phyloP scores from a whole-genome alignment of 2,113 vertebrate genomes.

The Ptychochromis oligacanthus region DNA sequence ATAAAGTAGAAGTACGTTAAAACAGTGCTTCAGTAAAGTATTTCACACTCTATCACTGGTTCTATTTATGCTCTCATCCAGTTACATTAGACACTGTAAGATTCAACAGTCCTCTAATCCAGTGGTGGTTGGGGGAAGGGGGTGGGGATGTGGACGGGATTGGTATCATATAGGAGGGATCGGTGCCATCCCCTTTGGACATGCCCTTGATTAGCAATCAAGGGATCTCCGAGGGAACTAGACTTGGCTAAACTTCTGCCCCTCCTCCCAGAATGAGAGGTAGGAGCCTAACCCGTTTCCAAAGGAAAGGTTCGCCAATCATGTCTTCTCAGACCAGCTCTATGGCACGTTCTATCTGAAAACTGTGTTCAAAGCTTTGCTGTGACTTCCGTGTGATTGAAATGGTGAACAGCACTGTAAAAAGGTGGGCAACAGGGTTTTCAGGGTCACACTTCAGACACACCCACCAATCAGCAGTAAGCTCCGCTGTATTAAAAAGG shows the following conservation, averaged over 20 bases:
- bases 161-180: background rate
- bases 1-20: no score
- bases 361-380: background rate
- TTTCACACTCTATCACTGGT: no score
- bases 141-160: no score
- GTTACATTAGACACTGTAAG: no score
- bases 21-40: no score
- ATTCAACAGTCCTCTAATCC: no score
- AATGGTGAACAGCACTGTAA: background rate
- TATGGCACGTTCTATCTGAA: background rate
- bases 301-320: rapidly evolving
- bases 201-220: background rate
- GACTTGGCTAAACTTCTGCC: no score
- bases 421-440: background rate
- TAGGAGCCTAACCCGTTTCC: background rate
- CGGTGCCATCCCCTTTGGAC: background rate
- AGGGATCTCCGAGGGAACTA: no score
- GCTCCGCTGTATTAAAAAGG: background rate
- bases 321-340: background rate
- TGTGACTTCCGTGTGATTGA: background rate
- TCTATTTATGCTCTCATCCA: no score
- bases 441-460: background rate
- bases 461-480: background rate
- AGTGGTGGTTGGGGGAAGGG: no score
- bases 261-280: background rate